Base-by-base conservation (phyloP, 23 tunicate genomes). In the Halocynthia roretzi region DNA sequence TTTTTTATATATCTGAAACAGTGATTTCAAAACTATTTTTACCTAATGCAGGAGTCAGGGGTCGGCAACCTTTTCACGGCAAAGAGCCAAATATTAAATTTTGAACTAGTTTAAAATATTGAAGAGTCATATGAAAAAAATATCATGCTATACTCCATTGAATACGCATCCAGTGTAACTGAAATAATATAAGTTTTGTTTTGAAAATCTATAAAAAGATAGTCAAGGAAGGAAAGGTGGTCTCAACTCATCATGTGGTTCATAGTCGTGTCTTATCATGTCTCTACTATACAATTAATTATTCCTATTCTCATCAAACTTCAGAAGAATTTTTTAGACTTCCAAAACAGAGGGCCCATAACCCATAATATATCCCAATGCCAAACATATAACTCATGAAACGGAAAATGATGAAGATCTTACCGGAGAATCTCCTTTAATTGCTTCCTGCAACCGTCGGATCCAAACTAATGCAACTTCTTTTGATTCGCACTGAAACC, bases 401-500 rank as follows among this genome's bases (percentile, higher is more conserved):
- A 56, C 12, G 10, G 10, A 12, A n/a, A n/a, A 58, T 58, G 15
- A 58, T 58, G 15, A 14, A 58, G 63, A 58, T 58, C 69, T 10
- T 62, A 89, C 89, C 90, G 81, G 90, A 48, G 83, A 77, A 51
- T 71, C 51, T 20, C 91, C 97, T 76, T 90, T 85, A 57, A 78
- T 78, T 17, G 90, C 97, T 66, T 81, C 86, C 56, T 90, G 72
- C 6, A 90, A 66, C 62, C 53, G 77, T 48, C 17, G 23, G 51
- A 85, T 81, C 97, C 97, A 90, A 20, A 90, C 97, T 48, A 72
- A 60, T 10, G 87, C 83, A 20, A 90, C 88, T 18, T 90, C 97
- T 54, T 72, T 77, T 7, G 86, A 84, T 7, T 84, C 97, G 70
- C 89, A 84, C 52, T 84, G 86, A 62, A 90, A 90, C 71, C 78